A percentile compares a stretch with the other conserved stretches of the same genome.
These are phyloP conservation scores for Xenus cinereus DNA, from an alignment of 2,113 vertebrate species.

Conservation along the genomic window DNA sequence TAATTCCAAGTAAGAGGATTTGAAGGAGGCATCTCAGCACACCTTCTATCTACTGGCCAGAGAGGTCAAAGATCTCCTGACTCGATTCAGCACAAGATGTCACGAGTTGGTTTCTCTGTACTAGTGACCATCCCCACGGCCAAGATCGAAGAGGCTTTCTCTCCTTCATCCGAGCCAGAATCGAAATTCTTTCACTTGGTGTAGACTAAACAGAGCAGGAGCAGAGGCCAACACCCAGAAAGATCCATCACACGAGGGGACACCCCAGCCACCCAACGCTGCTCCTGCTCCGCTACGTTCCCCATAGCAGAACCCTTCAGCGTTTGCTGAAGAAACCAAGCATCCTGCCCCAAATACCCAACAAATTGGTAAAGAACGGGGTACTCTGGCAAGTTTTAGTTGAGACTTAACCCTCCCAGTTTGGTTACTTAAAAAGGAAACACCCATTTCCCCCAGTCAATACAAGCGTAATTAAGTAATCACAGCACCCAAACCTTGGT, in stretches of 20 bases:
- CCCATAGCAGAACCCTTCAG: not conserved
- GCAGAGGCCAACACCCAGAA: not conserved
- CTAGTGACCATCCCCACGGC: too few species aligned
- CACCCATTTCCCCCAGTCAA: too few species aligned
- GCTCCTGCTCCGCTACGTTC: rapidly evolving
- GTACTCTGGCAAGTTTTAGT: not conserved
- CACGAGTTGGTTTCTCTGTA: not conserved
- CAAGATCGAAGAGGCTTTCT: not conserved
- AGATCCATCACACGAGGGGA: not conserved
- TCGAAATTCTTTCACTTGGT: not conserved
- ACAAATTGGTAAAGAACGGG: rapidly evolving
- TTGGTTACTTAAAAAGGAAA: not conserved
- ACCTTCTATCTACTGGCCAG: not conserved
- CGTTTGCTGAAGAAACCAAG: not conserved
- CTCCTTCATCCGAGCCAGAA: not conserved
- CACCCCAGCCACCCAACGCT: not conserved
- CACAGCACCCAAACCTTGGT: not conserved
- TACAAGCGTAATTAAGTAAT: too few species aligned
- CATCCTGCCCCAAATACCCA: not conserved
- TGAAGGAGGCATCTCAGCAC: not conserved
- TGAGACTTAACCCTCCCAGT: not conserved
- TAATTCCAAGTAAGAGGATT: not conserved
- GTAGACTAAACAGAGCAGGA: not conserved
- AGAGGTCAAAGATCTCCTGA: not conserved
- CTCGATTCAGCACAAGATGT: not conserved